Conservation (phyloP, 2,888 invertebrate genomes). For the Agrypnus murinus region DNA sequence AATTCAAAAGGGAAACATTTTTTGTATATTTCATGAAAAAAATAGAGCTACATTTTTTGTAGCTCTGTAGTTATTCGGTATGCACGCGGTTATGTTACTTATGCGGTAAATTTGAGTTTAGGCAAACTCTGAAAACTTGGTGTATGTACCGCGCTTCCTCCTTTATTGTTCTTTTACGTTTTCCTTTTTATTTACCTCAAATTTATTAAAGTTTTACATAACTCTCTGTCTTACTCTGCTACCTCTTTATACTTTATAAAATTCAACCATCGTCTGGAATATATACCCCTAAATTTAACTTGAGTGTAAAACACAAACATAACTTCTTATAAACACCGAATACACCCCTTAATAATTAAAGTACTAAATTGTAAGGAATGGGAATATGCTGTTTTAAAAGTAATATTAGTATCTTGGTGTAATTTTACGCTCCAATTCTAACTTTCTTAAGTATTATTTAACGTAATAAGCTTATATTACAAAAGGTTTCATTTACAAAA, state of each 20-base stretch:
- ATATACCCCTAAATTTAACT: not conserved
- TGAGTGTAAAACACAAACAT: not conserved
- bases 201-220: conserved; percentile 23
- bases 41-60: not conserved
- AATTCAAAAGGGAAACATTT: not conserved
- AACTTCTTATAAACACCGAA: conserved; percentile 9
- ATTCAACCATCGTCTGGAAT: not conserved
- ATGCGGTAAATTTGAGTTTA: conserved; percentile 20
- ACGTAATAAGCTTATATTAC: too few relatives aligned
- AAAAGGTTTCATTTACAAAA: too few relatives aligned
- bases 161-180: conserved; percentile 20
- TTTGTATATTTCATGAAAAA: conserved; percentile 18
- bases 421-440: too few relatives aligned
- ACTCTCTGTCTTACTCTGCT: too few relatives aligned
- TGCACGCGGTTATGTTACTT: conserved; percentile 15
- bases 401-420: too few relatives aligned
- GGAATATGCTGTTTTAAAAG: not conserved
- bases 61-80: conserved; percentile 2
- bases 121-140: conserved; percentile 6
- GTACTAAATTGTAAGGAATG: conserved; percentile 1
- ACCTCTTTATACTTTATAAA: not conserved
- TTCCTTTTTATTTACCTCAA: conserved; percentile 20
- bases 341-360: conserved; percentile 11
- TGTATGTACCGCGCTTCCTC: conserved; percentile 1
- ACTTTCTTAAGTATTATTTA: too few relatives aligned